Evolutionary conservation across 2,797 vertebrate genomes (phyloP).

Genomic region (Tokudaia tokunoshimensis): DNA sequence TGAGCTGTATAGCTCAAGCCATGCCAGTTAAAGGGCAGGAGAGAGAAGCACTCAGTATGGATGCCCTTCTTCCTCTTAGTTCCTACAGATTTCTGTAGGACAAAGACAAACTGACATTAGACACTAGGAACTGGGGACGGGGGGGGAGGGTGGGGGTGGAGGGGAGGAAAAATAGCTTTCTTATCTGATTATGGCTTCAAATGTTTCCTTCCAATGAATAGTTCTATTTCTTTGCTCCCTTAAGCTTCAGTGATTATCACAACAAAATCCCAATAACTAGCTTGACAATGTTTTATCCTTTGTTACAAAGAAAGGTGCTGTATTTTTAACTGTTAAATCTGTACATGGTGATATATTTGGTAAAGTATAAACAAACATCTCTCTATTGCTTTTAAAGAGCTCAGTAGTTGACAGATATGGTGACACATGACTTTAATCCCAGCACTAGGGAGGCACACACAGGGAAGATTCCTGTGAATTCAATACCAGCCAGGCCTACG

Average conservation of each 20-base stretch:
- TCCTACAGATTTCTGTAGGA: not conserved
- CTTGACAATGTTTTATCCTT: not conserved
- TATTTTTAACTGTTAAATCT: not conserved
- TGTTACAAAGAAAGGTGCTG: not conserved
- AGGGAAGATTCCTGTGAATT: not conserved
- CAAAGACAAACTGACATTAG: not conserved
- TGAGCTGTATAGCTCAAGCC: not conserved
- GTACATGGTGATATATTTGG: not conserved
- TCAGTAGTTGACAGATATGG: not conserved
- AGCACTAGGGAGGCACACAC: not conserved
- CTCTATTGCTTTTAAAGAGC: not conserved
- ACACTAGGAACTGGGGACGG: not conserved
- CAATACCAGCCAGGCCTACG: not conserved
- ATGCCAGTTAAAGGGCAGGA: not conserved
- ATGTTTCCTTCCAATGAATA: constrained; percentile 19
- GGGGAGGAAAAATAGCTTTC: not conserved
- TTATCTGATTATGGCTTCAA: not conserved
- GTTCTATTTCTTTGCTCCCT: constrained; percentile 17
- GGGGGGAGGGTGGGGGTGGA: not conserved
- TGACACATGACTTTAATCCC: not conserved
- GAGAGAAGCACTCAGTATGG: not conserved
- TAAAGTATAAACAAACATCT: constrained; percentile 2
- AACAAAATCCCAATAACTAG: not conserved
- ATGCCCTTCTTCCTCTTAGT: not conserved
- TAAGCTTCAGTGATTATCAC: not conserved